Base-by-base conservation (phyloP, 2,888 invertebrate species). In the Polylopha cassiicola region DNA sequence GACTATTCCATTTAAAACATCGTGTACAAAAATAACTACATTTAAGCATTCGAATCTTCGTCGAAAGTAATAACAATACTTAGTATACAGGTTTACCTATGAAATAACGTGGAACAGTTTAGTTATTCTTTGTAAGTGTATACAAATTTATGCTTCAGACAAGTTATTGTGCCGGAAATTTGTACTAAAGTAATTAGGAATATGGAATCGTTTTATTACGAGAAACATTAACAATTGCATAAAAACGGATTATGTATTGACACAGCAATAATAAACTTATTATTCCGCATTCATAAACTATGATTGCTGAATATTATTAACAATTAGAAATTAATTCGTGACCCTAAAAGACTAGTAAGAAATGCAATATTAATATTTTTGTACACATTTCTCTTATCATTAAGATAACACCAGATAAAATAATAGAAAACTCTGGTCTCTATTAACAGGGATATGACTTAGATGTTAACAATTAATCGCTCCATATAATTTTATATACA, bases 301-400 rank as follows among this genome's bases (percentile, higher is more conserved):
- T n/a, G n/a, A 26, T 26, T 15, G 22, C 28, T 8, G 15, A 13
- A 33, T 9, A 18, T 20, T 10, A 30, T 31, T 5, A 27, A 16
- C 15, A 13, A 33, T 28, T 34, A 33, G 27, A 33, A 14, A 28
- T 29, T 55, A 53, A 61, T 64, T 71, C 67, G 78, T 80, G 84
- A 80, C 76, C 76, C 80, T 79, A 81, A 68, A 60, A 72, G 82
- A 85, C 85, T 85, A 84, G 82, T 75, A 64, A 74, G 78, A 84
- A 85, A 85, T 82, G 81, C 81, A 80, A 69, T 73, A 70, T 69
- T 74, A 51, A 67, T 74, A 69, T 66, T 73, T 80, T 82, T 82
- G 82, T 84, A 85, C 84, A 84, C 60, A 73, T 75, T 75, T 74
- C 65, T 66, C 82, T 77, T 84, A 84, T 64, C 63, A 84, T 73